A percentile compares a stretch with the other conserved stretches of the same genome.
Evolutionary conservation across 92 coral and sea anemone species (phyloP).

Genomic region (Porites evermanni): DNA sequence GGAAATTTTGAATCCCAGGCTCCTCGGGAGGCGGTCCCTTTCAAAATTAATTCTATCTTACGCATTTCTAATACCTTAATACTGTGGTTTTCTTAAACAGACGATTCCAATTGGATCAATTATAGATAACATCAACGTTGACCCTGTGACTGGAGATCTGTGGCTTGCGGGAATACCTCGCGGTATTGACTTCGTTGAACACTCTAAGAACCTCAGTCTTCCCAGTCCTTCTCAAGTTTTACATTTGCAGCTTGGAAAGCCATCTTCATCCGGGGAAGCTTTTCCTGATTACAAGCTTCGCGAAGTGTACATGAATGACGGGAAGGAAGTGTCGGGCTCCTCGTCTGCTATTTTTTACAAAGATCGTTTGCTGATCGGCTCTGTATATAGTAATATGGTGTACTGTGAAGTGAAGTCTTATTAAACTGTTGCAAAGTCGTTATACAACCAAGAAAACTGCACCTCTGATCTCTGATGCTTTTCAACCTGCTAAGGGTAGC

Average conservation of each 20-base stretch:
- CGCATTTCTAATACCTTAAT: neutral
- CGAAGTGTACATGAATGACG: constrained; percentile 76
- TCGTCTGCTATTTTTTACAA: constrained; percentile 69
- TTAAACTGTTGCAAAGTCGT: constrained; percentile 19
- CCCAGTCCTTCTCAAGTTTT: constrained; percentile 77
- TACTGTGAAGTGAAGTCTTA: constrained; percentile 80
- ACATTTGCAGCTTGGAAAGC: constrained; percentile 55
- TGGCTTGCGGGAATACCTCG: constrained; percentile 81
- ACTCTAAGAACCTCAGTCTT: constrained; percentile 62
- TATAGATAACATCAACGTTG: constrained; percentile 82
- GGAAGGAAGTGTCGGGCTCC: constrained; percentile 56
- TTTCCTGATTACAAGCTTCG: constrained; percentile 75
- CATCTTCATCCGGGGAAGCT: constrained; percentile 45
- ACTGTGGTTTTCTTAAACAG: constrained; percentile 18
- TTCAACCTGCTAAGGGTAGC: too few relatives aligned
- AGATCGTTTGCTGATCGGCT: constrained; percentile 83
- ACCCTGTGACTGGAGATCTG: constrained; percentile 72
- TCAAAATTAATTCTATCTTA: too few relatives aligned
- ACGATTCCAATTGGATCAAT: constrained; percentile 62
- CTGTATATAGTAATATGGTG: constrained; percentile 74
- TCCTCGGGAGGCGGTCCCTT: too few relatives aligned
- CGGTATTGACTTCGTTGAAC: constrained; percentile 47
- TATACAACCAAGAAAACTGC: neutral
- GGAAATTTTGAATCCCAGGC: too few relatives aligned
- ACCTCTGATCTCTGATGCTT: too few relatives aligned